Percentiles rank a stretch among this genome's conserved stretches.
phyloP scores from a whole-genome alignment of 1,140 invertebrate species.

The Phymastichus coffea region DNA sequence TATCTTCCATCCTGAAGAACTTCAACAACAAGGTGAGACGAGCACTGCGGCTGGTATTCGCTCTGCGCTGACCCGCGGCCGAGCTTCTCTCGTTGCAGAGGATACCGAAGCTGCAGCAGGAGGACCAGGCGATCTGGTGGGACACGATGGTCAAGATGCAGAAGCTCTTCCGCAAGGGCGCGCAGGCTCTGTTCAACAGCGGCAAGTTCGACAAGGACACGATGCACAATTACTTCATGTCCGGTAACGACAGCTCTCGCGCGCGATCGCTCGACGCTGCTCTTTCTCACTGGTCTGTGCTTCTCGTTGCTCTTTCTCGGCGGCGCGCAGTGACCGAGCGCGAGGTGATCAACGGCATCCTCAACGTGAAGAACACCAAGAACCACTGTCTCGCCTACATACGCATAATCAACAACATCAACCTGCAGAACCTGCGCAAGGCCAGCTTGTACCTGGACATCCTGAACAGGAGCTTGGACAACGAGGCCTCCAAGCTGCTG shows the following conservation, averaged over 20 bases:
- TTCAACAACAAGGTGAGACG: slow-evolving; percentile 99
- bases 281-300: too few relatives aligned
- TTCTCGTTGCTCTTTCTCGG: too few relatives aligned
- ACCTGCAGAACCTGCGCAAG: slow-evolving; percentile 91
- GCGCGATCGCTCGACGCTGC: too few relatives aligned
- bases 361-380: slow-evolving; percentile 93
- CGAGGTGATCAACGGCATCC: slow-evolving; percentile 93
- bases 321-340: slow-evolving; percentile 91
- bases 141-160: slow-evolving; percentile 94
- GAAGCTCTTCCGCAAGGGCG: slow-evolving; percentile 89
- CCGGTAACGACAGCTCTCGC: too few relatives aligned
- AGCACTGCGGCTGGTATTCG: too few relatives aligned
- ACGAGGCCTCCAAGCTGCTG: slow-evolving; percentile 88
- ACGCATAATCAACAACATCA: slow-evolving; percentile 96
- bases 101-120: slow-evolving; percentile 92
- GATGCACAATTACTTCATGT: slow-evolving; percentile 99
- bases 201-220: slow-evolving; percentile 89
- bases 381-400: slow-evolving; percentile 96
- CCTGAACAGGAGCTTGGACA: slow-evolving; percentile 87
- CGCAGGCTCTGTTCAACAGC: slow-evolving; percentile 77
- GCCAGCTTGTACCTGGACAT: slow-evolving; percentile 95
- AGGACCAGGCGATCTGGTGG: slow-evolving; percentile 97
- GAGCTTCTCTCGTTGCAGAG: too few relatives aligned
- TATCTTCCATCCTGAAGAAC: slow-evolving; percentile 94
- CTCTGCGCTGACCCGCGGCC: too few relatives aligned